Conservation (phyloP, 2,888 invertebrate genomes). For the Drosophila meridiana region DNA sequence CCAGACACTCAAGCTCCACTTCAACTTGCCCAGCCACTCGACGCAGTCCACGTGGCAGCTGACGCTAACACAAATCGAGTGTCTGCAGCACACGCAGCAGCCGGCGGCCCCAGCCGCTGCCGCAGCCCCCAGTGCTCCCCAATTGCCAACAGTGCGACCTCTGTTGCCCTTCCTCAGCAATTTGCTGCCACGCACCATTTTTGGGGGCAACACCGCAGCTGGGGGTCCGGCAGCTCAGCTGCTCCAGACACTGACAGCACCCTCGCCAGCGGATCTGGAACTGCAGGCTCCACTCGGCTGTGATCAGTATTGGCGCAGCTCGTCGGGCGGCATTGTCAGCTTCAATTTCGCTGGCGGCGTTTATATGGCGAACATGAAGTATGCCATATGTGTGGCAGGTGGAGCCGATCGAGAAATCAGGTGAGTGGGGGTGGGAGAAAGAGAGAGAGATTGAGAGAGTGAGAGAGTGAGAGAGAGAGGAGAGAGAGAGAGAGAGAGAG, state of each 20-base stretch:
- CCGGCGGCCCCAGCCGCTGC: slow-evolving; percentile 1
- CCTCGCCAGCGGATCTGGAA: slow-evolving; percentile 69
- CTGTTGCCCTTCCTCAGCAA: slow-evolving; percentile 57
- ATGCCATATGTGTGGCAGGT: slow-evolving; percentile 88
- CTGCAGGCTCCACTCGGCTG: slow-evolving; percentile 87
- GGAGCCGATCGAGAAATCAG: slow-evolving; percentile 60
- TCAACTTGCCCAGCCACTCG: slow-evolving; percentile 85
- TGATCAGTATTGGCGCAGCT: slow-evolving; percentile 88
- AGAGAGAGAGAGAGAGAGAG: background rate
- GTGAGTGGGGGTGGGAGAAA: slow-evolving; percentile 36
- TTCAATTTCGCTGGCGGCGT: slow-evolving; percentile 87
- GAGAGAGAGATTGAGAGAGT: no score
- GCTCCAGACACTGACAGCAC: slow-evolving; percentile 47
- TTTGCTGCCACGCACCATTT: slow-evolving; percentile 74
- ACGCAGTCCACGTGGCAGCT: slow-evolving; percentile 86
- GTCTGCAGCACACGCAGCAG: slow-evolving; percentile 75
- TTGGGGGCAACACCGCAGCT: slow-evolving; percentile 43
- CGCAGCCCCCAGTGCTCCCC: slow-evolving; percentile 2
- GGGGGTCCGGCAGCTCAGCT: slow-evolving; percentile 56
- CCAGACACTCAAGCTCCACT: slow-evolving; percentile 85
- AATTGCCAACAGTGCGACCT: slow-evolving; percentile 48
- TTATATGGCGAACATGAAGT: slow-evolving; percentile 87
- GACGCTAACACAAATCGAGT: slow-evolving; percentile 88
- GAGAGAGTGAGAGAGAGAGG: background rate
- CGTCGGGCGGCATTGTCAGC: slow-evolving; percentile 86